Evolutionary conservation across 2,797 vertebrate genomes (phyloP).

Genomic region (Pseudochirops corinnae): DNA sequence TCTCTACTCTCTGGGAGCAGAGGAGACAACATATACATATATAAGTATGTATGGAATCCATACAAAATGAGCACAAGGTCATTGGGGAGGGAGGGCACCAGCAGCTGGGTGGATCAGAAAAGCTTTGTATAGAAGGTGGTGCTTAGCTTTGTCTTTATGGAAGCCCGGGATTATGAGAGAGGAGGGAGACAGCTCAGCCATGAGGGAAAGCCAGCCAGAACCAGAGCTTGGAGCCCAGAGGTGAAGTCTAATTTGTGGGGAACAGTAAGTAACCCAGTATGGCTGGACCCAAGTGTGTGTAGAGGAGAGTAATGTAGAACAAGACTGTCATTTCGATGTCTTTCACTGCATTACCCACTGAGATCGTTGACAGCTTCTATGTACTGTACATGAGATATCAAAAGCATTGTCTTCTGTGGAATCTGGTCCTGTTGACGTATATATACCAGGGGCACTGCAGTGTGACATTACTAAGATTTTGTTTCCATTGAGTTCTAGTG

Average conservation of each 20-base stretch:
- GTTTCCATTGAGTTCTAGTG: background rate
- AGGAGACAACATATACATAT: background rate
- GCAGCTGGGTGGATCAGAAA: background rate
- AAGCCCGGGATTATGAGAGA: background rate
- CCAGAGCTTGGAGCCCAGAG: background rate
- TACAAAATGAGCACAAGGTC: background rate
- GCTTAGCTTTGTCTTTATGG: background rate
- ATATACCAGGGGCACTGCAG: background rate
- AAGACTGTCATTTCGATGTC: background rate
- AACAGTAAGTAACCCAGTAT: background rate
- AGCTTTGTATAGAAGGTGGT: background rate
- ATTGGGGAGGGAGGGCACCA: background rate
- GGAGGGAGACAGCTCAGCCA: background rate
- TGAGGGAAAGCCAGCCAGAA: background rate
- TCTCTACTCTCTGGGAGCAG: background rate
- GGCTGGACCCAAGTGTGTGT: background rate
- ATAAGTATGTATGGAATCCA: background rate
- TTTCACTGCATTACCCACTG: background rate
- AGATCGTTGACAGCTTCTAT: background rate
- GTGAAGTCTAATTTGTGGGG: background rate
- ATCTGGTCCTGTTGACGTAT: background rate
- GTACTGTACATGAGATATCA: background rate
- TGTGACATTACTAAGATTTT: background rate
- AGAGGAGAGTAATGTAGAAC: background rate
- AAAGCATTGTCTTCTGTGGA: background rate